These are phyloP conservation scores for Mormyrus proboscirostris DNA, from an alignment of 2,797 vertebrate genomes.

Conservation along the genomic window DNA sequence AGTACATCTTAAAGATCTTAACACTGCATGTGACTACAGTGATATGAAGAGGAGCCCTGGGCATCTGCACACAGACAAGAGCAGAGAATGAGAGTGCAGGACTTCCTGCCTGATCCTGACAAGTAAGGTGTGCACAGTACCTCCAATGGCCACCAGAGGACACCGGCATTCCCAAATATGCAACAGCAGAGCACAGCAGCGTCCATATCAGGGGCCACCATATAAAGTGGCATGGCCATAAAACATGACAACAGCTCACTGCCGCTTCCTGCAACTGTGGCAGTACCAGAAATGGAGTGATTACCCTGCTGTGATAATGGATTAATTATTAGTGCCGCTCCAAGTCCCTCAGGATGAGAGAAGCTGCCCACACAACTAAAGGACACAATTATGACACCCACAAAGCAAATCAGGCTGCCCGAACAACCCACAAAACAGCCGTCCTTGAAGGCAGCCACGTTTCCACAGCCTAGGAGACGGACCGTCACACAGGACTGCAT, in stretches of 20 bases:
- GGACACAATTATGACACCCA: neutral
- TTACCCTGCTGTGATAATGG: neutral
- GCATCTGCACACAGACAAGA: neutral
- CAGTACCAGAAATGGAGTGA: neutral
- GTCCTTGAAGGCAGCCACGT: neutral
- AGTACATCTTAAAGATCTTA: neutral
- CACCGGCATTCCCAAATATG: neutral
- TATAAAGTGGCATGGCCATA: neutral
- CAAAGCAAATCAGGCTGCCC: neutral
- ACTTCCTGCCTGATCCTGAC: conserved; percentile 20
- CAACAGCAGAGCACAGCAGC: neutral
- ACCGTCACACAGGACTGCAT: neutral
- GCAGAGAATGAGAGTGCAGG: neutral
- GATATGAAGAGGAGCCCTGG: neutral
- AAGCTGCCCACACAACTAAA: neutral
- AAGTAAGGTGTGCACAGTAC: conserved; percentile 10
- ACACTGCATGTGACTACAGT: neutral
- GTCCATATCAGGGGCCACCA: neutral
- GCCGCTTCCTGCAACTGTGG: neutral
- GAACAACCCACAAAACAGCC: neutral
- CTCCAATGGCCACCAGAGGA: conserved; percentile 14
- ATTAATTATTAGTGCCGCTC: neutral
- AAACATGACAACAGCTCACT: neutral
- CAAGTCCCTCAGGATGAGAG: neutral
- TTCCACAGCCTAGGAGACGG: neutral